Evolutionary conservation across 2,888 invertebrate species (phyloP), one percentile per base, ranked within the genome.

Genomic region (Ernsta delagoae): DNA sequence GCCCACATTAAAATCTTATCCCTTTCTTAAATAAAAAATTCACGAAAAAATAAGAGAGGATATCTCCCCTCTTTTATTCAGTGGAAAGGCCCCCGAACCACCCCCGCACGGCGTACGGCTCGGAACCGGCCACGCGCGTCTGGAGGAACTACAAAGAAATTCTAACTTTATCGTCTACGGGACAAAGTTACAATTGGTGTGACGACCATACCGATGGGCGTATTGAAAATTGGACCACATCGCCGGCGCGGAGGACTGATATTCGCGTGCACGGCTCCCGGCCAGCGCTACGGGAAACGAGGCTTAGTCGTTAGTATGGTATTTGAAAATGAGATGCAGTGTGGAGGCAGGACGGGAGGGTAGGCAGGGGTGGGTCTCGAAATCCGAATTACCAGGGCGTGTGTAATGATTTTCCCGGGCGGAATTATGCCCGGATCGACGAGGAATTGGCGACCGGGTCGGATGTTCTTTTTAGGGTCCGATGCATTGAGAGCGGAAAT

Each of bases 11-110:
- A 93, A 93, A 92, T 92, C 92, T 92, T 93, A 93, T 93, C 92
- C 92, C 89, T 92, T 92, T 92, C 92, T 92, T 93, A 92, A 92
- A 93, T 92, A 92, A 92, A 93, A 92, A 92, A 92, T 89, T 92
- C 93, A 92, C 92, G 90, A 92, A 92, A 92, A 93, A 91, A 90
- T 89, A 89, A 87, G 87, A 89, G 85, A 83, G 85, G 86, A 88
- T 88, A 86, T 88, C 86, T 85, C 87, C 90, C 90, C 87, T 89
- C 87, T 87, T 90, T 92, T 91, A 91, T 92, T 87, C 90, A 68
- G 67, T 57, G 67, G 67, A 54, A 86, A 85, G 81, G 84, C 75
- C 80, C 84, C 85, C 82, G 78, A 75, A 72, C 75, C 75, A 73
- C 80, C 81, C 80, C 80, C 80, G 77, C 75, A 77, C 76, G 74